Evolutionary conservation across 1,140 invertebrate species (phyloP).

Genomic region (Calliphora vicina): DNA sequence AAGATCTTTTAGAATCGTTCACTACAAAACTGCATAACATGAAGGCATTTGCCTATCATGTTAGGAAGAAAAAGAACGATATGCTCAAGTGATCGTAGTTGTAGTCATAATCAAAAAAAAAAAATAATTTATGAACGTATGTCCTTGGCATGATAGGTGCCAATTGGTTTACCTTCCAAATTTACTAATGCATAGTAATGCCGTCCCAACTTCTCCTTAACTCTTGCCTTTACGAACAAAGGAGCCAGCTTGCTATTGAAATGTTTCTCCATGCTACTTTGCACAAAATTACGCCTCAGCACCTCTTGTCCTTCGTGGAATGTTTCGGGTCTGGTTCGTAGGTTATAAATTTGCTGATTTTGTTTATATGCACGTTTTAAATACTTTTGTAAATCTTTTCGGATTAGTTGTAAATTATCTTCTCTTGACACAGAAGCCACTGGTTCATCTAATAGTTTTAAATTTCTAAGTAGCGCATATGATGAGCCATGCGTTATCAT

Average conservation of each 20-base stretch:
- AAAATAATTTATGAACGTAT: background rate
- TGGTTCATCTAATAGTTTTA: no score
- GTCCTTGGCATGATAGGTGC: constrained; percentile 1
- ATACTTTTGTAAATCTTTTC: background rate
- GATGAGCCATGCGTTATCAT: no score
- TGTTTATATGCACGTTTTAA: background rate
- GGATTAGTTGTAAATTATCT: background rate
- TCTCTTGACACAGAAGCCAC: background rate
- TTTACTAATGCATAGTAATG: background rate
- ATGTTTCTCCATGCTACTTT: background rate
- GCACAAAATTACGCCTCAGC: constrained; percentile 3
- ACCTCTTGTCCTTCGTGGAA: constrained; percentile 23
- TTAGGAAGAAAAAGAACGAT: no score
- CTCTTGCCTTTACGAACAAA: background rate
- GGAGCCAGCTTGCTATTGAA: background rate
- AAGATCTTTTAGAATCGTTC: no score
- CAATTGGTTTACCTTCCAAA: background rate
- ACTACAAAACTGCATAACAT: no score
- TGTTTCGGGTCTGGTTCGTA: no score
- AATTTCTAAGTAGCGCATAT: no score
- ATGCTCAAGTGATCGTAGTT: no score
- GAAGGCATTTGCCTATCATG: no score
- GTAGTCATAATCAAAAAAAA: no score
- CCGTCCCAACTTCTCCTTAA: background rate
- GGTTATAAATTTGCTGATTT: no score